Base-by-base conservation (phyloP, 2,113 vertebrate genomes). In the Haliaeetus leucogaster region DNA sequence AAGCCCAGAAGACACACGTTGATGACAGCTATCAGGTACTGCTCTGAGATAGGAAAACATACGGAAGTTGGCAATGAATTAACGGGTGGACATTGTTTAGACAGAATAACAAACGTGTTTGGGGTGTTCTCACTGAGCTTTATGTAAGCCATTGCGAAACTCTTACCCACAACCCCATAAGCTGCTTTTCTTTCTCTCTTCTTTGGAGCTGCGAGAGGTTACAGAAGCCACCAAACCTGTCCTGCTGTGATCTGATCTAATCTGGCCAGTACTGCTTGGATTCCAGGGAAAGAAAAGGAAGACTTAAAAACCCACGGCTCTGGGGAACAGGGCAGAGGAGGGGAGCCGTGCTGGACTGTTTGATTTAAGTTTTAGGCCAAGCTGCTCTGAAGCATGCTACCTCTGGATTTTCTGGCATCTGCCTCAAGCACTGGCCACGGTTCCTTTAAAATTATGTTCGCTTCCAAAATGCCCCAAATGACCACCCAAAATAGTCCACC, bases 181-280 rank as follows among this genome's bases (percentile, higher is more conserved):
- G 96, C 95, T 68, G 89, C 97, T 96, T 97, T 97, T 83, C 95
- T 74, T 94, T 78, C 79, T 84, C 89, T 92, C 73, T 86, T 93
- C 83, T 65, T 66, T 26, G 76, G 71, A 91, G 94, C 89, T 19
- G 30, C 72, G 86, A 92, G 97, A 92, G 78, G 93, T 90, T 94
- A 97, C 38, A 88, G 89, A 91, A 95, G 77, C 85, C 92, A 96
- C 86, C 5, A 0, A 96, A 96, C 86, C 73, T 74, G 90, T 78
- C 90, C 38, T 50, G 78, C 86, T 40, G 84, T 55, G 83, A 97
- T 77, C 90, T 90, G 92, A 94, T 68, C 89, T 97, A 74, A 96
- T 82, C 93, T 91, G 81, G 50, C 52, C 90, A 63, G 61, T 11
- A 59, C 36, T 34, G 34, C 76, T n/a, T 32, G 72, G 73, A 45